Percentiles rank a stretch among this genome's conserved stretches.
These are phyloP conservation scores for Apus apus DNA, from an alignment of 2,113 vertebrate genomes.

Conservation along the genomic window DNA sequence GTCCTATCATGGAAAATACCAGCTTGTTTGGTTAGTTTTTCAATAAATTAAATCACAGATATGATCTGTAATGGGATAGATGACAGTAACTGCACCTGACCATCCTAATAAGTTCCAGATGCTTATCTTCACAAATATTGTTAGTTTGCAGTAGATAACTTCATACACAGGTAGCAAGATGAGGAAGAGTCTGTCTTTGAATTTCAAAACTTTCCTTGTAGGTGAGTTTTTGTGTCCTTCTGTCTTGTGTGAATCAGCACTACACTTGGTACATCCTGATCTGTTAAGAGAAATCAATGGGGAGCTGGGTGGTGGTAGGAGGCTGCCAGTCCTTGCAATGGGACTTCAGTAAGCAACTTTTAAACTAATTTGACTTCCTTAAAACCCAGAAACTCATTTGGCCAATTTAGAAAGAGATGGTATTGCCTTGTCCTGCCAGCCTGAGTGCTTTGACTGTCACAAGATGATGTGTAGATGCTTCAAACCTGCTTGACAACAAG, in stretches of 20 bases:
- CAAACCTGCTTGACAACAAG: background rate
- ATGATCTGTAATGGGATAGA: background rate
- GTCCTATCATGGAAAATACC: background rate
- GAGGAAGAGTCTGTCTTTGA: background rate
- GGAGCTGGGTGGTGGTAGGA: background rate
- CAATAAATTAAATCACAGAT: background rate
- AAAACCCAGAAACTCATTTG: background rate
- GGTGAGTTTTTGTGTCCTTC: rapidly evolving
- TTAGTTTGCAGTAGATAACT: background rate
- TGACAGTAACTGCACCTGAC: background rate
- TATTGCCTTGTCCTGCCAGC: background rate
- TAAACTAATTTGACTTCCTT: background rate
- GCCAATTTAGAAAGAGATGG: background rate
- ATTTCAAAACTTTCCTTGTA: background rate
- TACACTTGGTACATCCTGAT: rapidly evolving
- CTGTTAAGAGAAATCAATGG: rapidly evolving
- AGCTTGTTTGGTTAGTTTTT: background rate
- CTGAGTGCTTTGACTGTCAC: background rate
- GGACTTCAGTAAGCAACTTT: background rate
- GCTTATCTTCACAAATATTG: background rate
- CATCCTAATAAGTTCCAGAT: background rate
- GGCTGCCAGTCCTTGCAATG: background rate
- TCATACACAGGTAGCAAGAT: background rate
- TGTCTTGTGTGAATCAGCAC: background rate
- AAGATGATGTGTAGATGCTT: background rate